phyloP scores from a whole-genome alignment of 1,140 invertebrate genomes.

The Drosophila kohkoa region DNA sequence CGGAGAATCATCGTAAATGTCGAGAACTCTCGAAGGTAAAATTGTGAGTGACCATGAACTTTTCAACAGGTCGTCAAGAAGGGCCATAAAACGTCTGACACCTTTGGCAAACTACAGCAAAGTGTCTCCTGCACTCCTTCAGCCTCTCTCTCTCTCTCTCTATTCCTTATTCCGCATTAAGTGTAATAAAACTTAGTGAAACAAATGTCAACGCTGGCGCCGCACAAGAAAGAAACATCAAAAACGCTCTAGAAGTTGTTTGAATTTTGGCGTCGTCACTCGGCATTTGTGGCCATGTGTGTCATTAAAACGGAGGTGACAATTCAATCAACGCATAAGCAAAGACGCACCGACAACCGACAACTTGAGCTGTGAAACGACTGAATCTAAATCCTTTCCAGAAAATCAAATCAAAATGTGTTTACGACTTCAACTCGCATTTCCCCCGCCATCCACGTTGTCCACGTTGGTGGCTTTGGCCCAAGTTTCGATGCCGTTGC shows the following conservation, averaged over 20 bases:
- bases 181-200: constrained; percentile 28
- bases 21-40: constrained; percentile 35
- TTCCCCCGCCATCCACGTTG: background rate
- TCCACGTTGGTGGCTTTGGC: constrained; percentile 66
- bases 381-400: constrained; percentile 64
- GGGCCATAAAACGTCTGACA: constrained; percentile 78
- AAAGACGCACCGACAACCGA: constrained; percentile 42
- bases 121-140: background rate
- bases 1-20: constrained; percentile 4
- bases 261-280: constrained; percentile 39
- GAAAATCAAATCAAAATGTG: constrained; percentile 81
- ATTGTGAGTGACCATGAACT: constrained; percentile 69
- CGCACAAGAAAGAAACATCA: constrained; percentile 51
- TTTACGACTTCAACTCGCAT: constrained; percentile 59
- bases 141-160: background rate
- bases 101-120: constrained; percentile 59
- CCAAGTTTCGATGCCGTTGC: constrained; percentile 64
- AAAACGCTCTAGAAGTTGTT: constrained; percentile 55
- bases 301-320: constrained; percentile 76
- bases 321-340: constrained; percentile 78
- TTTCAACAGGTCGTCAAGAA: constrained; percentile 74
- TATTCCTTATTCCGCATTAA: constrained; percentile 15
- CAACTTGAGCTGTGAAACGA: constrained; percentile 46
- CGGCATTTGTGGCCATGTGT: constrained; percentile 10
- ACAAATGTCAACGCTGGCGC: constrained; percentile 59